A percentile compares a stretch with the other conserved stretches of the same genome.
phyloP scores from a whole-genome alignment of 2,797 vertebrate genomes.

The Amniataba percoides region DNA sequence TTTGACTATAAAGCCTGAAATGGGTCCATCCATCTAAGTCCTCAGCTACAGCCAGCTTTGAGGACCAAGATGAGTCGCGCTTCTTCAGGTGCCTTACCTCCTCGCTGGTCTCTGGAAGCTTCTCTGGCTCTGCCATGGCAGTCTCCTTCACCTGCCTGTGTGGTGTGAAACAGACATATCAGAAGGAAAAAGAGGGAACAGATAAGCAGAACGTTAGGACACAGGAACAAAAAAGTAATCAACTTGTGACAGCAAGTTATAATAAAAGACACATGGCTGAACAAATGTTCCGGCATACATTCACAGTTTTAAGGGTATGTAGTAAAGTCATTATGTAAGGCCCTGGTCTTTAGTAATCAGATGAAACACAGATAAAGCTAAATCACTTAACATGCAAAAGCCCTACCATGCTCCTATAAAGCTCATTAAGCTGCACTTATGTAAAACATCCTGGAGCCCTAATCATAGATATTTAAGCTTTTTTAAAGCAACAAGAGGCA shows the following conservation, averaged over 20 bases:
- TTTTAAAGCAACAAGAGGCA: neutral
- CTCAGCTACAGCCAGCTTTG: constrained; percentile 18
- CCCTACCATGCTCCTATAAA: neutral
- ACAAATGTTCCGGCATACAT: neutral
- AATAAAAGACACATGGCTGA: too few species aligned
- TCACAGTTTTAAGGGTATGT: neutral
- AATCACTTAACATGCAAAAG: neutral
- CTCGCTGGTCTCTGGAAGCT: constrained; percentile 76
- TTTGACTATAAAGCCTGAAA: constrained; percentile 23
- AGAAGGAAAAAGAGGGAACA: constrained; percentile 3
- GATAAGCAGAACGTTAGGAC: neutral
- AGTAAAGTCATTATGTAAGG: neutral
- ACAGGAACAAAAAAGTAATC: neutral
- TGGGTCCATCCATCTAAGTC: constrained; percentile 21
- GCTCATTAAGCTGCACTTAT: neutral
- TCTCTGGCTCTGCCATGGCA: constrained; percentile 79
- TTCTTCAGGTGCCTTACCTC: constrained; percentile 81
- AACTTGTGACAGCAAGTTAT: neutral
- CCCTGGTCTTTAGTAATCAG: neutral
- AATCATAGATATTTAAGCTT: neutral
- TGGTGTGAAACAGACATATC: constrained; percentile 8
- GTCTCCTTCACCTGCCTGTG: constrained; percentile 77
- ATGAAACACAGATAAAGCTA: neutral
- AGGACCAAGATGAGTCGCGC: constrained; percentile 27
- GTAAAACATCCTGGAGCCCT: neutral